phyloP scores from a whole-genome alignment of 2,113 vertebrate species.

The Larimichthys crocea region DNA sequence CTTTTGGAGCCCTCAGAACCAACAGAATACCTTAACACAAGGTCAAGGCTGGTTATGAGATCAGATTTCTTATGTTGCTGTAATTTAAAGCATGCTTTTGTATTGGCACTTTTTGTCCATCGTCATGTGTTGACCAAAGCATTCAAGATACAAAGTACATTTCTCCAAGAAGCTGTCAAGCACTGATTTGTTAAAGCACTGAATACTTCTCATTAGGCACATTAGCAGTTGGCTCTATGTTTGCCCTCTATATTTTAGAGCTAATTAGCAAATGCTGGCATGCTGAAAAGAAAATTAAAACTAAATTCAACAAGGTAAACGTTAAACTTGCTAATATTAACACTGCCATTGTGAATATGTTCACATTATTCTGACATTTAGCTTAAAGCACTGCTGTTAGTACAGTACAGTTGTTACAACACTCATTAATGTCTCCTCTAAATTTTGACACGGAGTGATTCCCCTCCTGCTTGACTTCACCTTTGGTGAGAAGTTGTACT shows the following conservation, averaged over 20 bases:
- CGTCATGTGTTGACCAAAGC: no score
- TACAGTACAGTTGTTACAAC: neutral
- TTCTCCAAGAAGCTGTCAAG: no score
- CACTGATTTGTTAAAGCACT: neutral
- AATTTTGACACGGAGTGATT: neutral
- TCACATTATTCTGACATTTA: neutral
- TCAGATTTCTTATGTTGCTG: neutral
- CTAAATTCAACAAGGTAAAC: neutral
- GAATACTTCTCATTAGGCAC: neutral
- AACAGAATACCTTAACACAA: conserved; percentile 1
- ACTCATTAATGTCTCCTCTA: neutral
- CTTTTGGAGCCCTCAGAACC: conserved; percentile 14
- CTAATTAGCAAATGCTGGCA: neutral
- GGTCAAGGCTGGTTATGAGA: neutral
- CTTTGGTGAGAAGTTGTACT: neutral
- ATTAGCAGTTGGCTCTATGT: neutral
- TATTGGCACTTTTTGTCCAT: neutral
- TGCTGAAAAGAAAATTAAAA: neutral
- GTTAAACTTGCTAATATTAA: neutral
- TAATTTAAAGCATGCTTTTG: conserved; percentile 1
- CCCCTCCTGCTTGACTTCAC: neutral
- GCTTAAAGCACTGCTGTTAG: neutral
- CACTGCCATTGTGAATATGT: neutral
- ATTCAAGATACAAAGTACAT: neutral
- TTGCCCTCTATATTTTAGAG: neutral